Percentiles rank a stretch among this genome's conserved stretches.
Conservation (phyloP, 1,140 invertebrate genomes). For the Anoplolepis gracilipes region DNA sequence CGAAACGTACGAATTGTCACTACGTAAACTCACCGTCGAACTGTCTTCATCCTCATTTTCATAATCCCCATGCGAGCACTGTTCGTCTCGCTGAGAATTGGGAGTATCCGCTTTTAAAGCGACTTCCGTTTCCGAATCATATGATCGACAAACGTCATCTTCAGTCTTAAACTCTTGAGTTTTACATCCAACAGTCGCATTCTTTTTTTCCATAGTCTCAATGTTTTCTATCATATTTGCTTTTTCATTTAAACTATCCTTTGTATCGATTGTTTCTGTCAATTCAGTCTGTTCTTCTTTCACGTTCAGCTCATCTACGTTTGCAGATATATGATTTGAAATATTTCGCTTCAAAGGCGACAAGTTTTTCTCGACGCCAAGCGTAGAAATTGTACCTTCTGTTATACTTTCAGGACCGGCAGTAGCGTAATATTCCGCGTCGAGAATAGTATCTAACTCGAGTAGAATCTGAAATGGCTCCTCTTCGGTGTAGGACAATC, state of each 20-base stretch:
- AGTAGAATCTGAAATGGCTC: constrained; percentile 82
- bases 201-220: background rate
- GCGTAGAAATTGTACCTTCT: constrained; percentile 21
- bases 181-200: background rate
- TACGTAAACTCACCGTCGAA: constrained; percentile 82
- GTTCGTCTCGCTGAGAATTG: constrained; percentile 18
- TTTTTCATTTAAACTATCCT: background rate
- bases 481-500: constrained; percentile 75
- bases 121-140: background rate
- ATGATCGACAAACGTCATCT: background rate
- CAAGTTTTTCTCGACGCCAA: background rate
- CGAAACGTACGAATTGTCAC: constrained; percentile 86
- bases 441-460: constrained; percentile 82
- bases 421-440: constrained; percentile 81
- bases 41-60: constrained; percentile 81
- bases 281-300: constrained; percentile 5
- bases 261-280: constrained; percentile 1
- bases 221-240: constrained; percentile 5
- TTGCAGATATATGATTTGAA: constrained; percentile 13
- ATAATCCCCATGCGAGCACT: constrained; percentile 11
- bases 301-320: constrained; percentile 10
- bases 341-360: constrained; percentile 28
- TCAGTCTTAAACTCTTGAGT: background rate
- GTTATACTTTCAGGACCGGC: constrained; percentile 70
- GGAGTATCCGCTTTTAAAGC: background rate